These are phyloP conservation scores for Ailuropoda melanoleuca DNA, from an alignment of 2,113 vertebrate genomes.

Conservation along the genomic window DNA sequence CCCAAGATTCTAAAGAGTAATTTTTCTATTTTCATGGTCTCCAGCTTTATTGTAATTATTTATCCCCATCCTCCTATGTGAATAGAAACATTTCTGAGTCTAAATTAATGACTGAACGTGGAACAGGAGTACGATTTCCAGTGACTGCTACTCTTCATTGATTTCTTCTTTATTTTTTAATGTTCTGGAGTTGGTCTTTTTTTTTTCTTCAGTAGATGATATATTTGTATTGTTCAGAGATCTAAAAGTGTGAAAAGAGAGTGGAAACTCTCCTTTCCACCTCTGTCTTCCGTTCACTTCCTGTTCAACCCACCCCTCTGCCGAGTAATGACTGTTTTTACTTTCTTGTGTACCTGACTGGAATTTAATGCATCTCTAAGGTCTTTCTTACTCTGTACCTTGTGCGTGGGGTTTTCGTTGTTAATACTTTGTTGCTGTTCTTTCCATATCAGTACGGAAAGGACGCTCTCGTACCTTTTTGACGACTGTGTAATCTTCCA, in stretches of 20 bases:
- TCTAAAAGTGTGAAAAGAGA: background rate
- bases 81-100: slow-evolving; percentile 22
- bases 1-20: background rate
- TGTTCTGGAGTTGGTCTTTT: background rate
- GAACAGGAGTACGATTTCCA: background rate
- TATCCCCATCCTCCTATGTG: background rate
- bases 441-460: background rate
- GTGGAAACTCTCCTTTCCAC: background rate
- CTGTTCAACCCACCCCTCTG: background rate
- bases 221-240: background rate
- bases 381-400: background rate
- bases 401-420: background rate
- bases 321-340: background rate
- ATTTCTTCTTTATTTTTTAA: background rate
- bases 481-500: background rate
- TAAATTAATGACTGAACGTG: background rate
- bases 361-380: background rate
- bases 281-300: no score
- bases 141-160: background rate
- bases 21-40: slow-evolving; percentile 23
- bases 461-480: accelerated
- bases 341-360: background rate
- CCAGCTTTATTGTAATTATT: slow-evolving; percentile 30
- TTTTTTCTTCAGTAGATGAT: background rate
- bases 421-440: background rate